Base-by-base conservation (phyloP, 2,113 vertebrate species). In the Lichenostomus cassidix region DNA sequence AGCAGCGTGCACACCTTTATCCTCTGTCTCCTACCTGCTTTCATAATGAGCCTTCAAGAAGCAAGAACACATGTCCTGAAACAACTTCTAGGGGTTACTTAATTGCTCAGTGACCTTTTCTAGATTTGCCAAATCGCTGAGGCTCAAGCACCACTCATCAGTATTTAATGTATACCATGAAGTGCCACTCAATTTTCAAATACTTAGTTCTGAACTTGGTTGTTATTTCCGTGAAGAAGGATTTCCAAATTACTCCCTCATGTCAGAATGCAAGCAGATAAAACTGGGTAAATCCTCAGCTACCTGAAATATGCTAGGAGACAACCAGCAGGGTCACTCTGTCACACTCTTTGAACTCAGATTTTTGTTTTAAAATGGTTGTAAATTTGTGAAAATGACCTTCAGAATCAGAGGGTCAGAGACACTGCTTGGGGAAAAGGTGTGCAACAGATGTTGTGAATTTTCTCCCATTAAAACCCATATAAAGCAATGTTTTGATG, bases 51-150 rank as follows among this genome's bases (percentile, higher is more conserved):
- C 83, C 58, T 91, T 89, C 67, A 50, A 87, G 87, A 87, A 87
- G 62, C 42, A 69, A 46, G 81, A 87, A 35, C 77, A 58, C 31
- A 20, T 67, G 65, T 92, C 87, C 65, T 87, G 87, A 85, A 91
- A 87, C 41, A 79, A 84, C 84, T 89, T 89, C 69, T 95, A 83
- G 60, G 3, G 0, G 64, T 94, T 90, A 82, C 20, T 93, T 79
- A 89, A 85, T 92, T 89, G 86, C 68, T 67, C 59, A 89, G 63
- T 92, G 87, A 95, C 91, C 89, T 89, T 94, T 87, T 62, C 77
- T 85, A 58, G 49, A 53, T 91, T 88, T 92, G 65, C 42, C 53
- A 87, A 53, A 85, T 91, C n/a, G 35, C 37, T 92, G 76, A n/a
- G 71, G 42, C 46, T 73, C 49, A 41, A 77, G 86, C 76, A 70